phyloP scores from a whole-genome alignment of 2,888 invertebrate genomes.

The Lasius fuliginosus region DNA sequence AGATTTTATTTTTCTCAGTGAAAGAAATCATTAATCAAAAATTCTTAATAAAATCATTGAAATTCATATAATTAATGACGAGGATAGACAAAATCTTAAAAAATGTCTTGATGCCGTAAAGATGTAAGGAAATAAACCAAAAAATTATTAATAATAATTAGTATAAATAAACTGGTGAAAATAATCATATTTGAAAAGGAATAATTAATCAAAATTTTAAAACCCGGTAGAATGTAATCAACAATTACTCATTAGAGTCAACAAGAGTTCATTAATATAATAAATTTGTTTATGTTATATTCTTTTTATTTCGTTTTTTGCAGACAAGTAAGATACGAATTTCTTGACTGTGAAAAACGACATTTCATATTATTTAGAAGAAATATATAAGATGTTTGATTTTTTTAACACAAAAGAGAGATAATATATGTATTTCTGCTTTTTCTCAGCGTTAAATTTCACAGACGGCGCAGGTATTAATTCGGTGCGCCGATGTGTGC shows the following conservation, averaged over 20 bases:
- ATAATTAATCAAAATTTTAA: not conserved
- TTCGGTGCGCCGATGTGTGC: not conserved
- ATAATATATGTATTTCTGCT: slow-evolving; percentile 1
- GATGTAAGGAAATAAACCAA: no score
- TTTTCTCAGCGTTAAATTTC: not conserved
- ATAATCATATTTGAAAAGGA: no score
- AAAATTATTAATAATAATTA: no score
- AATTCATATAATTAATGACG: no score
- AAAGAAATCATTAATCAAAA: no score
- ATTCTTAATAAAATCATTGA: no score
- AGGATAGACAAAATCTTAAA: no score
- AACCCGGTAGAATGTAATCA: not conserved
- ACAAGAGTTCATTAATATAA: not conserved
- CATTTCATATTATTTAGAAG: not conserved
- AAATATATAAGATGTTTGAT: not conserved
- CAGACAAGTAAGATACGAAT: not conserved
- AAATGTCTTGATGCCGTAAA: no score
- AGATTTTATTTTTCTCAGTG: not conserved
- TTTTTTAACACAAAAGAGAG: not conserved
- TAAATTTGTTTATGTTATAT: not conserved
- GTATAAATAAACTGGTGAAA: no score
- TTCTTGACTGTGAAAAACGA: not conserved
- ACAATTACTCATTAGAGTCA: not conserved
- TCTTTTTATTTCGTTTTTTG: not conserved
- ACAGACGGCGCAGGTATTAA: slow-evolving; percentile 10